Base-by-base conservation (phyloP, 64 coral and sea anemone species). In the Stichodactyla helianthus region DNA sequence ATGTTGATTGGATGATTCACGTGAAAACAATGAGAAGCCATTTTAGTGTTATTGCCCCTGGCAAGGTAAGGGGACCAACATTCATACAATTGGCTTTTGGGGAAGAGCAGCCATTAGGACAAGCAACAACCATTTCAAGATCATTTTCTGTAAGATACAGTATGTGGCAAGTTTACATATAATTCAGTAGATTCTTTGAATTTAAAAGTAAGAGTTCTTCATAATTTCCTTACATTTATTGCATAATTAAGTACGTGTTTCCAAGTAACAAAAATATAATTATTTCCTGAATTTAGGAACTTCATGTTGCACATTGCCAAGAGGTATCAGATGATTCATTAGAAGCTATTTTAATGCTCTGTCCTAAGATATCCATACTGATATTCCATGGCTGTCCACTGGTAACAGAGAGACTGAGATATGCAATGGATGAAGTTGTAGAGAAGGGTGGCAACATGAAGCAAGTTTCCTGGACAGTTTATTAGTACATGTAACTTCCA, bases 401-500 rank as follows among this genome's bases (percentile, higher is more conserved):
- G 15, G 77, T 93, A 7, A 93, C 92, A 18, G 92, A 93, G 71
- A 89, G 71, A 55, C 82, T 80, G 11, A 82, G 92, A 13, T 83
- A 93, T 71, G 92, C 92, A 20, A 79, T 93, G 77, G 92, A 93
- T n/a, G 56, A 89, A 51, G 53, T 86, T 28, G 28, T 18, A 20
- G 31, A 78, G 27, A 71, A 59, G 9, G 84, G 89, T 2, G 83
- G 68, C 28, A 53, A 54, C 2, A 62, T 91, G 52, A 93, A 86
- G 77, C 92, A 93, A 55, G 56, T 93, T 50, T 89, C 88, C 16
- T 93, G 92, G 92, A 93, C 92, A 26, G 62, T 93, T 4, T 93
- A 93, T 53, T 93, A 63, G n/a, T 44, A 44, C 35, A 44, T 44
- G 35, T 44, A 44, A 44, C 35, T 44, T 44, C 35, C 35, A 44